Evolutionary conservation across 1,140 invertebrate genomes (phyloP).

Genomic region (Whitmania pigra): DNA sequence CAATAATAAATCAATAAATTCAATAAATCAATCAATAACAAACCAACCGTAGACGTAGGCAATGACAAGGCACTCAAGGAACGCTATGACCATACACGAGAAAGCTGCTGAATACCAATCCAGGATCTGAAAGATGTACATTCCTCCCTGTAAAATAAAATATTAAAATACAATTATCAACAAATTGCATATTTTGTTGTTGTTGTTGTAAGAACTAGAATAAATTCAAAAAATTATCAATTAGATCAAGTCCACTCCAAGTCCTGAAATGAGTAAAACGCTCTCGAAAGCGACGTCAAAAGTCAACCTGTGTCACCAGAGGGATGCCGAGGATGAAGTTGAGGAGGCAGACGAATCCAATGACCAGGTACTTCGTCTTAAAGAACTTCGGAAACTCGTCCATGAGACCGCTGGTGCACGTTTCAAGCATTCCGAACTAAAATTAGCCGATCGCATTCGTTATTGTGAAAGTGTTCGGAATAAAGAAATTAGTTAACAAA

Average conservation of each 20-base stretch:
- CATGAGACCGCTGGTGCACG: slow-evolving; percentile 15
- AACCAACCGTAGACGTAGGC: slow-evolving; percentile 30
- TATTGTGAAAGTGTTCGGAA: too few species aligned
- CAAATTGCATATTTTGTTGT: too few species aligned
- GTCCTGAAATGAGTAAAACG: neutral
- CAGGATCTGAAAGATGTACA: slow-evolving; percentile 42
- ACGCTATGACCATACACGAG: slow-evolving; percentile 28
- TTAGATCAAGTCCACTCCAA: neutral
- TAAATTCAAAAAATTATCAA: neutral
- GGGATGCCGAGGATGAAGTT: slow-evolving; percentile 24
- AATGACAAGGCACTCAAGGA: slow-evolving; percentile 28
- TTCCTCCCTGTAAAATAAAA: slow-evolving; percentile 33
- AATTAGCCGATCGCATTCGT: too few species aligned
- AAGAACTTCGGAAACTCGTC: slow-evolving; percentile 23
- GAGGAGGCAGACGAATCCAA: slow-evolving; percentile 16
- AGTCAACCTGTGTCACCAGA: slow-evolving; percentile 19
- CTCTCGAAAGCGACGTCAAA: neutral
- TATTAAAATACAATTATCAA: too few species aligned
- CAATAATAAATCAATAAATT: slow-evolving; percentile 7
- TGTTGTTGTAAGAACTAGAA: neutral
- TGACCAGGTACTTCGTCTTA: slow-evolving; percentile 15
- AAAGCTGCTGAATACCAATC: slow-evolving; percentile 39
- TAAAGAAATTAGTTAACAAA: too few species aligned
- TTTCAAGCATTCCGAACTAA: slow-evolving; percentile 18
- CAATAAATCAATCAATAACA: neutral